These are phyloP conservation scores for Papilio gigon DNA, from an alignment of 2,888 invertebrate genomes.

Conservation along the genomic window DNA sequence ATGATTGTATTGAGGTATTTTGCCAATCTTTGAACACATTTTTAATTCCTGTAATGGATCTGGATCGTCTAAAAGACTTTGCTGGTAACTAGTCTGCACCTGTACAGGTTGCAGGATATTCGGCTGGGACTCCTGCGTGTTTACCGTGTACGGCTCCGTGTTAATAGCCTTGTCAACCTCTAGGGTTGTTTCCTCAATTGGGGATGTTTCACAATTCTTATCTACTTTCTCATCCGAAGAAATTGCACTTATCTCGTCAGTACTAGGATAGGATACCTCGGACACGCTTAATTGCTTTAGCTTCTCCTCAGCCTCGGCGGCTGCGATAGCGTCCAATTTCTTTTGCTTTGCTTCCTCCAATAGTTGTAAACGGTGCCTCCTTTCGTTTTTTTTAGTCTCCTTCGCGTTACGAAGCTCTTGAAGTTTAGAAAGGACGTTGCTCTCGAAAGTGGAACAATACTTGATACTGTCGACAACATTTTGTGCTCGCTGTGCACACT, in stretches of 20 bases:
- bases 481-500: conserved; percentile 67
- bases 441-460: conserved; percentile 88
- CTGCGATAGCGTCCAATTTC: conserved; percentile 77
- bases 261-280: conserved; percentile 83
- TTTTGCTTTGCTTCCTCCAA: conserved; percentile 82
- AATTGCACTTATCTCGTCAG: conserved; percentile 82
- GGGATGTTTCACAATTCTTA: conserved; percentile 64
- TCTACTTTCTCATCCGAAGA: conserved; percentile 78
- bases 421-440: conserved; percentile 86
- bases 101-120: conserved; percentile 76
- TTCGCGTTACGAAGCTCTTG: conserved; percentile 87
- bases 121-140: conserved; percentile 58
- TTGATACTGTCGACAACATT: conserved; percentile 68
- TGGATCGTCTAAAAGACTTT: conserved; percentile 72
- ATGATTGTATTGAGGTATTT: conserved; percentile 60
- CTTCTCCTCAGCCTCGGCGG: conserved; percentile 77
- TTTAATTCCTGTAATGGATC: conserved; percentile 72
- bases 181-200: conserved; percentile 56
- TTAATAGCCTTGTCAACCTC: conserved; percentile 49
- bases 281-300: conserved; percentile 82
- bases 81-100: conserved; percentile 66
- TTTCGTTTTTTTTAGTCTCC: conserved; percentile 83
- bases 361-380: conserved; percentile 83
- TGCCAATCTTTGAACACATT: conserved; percentile 63
- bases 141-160: conserved; percentile 49